Evolutionary conservation across 1,140 invertebrate species (phyloP).

Genomic region (Lutraria rhynchaena): DNA sequence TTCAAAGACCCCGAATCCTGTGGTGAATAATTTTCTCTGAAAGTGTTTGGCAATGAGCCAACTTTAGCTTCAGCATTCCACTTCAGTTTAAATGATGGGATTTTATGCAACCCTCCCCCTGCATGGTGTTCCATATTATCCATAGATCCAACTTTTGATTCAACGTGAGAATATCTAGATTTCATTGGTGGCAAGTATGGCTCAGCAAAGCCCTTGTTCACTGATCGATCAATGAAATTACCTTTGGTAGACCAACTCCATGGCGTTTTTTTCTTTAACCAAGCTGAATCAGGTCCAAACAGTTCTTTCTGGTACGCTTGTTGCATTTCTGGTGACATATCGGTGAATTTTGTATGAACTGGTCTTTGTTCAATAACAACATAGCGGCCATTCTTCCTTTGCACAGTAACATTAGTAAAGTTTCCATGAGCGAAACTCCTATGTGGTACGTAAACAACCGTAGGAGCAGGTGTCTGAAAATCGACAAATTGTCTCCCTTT

Average conservation of each 20-base stretch:
- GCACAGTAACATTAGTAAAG: conserved; percentile 68
- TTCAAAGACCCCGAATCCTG: background rate
- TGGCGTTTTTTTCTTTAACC: conserved; percentile 59
- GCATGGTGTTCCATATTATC: conserved; percentile 71
- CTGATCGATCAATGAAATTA: conserved; percentile 63
- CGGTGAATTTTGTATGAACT: conserved; percentile 62
- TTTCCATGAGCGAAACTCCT: conserved; percentile 55
- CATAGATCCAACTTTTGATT: conserved; percentile 73
- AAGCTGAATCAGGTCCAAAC: conserved; percentile 46
- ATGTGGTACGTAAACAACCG: conserved; percentile 67
- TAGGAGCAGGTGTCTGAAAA: conserved; percentile 53
- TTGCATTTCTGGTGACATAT: conserved; percentile 11
- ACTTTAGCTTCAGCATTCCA: conserved; percentile 90
- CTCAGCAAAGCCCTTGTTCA: conserved; percentile 62
- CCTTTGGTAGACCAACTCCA: conserved; percentile 68
- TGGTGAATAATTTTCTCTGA: conserved; percentile 9
- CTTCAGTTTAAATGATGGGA: conserved; percentile 90
- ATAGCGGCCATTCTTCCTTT: conserved; percentile 71
- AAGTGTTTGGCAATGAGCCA: conserved; percentile 87
- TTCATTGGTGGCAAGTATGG: conserved; percentile 68
- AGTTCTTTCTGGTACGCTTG: conserved; percentile 33
- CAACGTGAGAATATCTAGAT: conserved; percentile 49
- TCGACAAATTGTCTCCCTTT: conserved; percentile 57
- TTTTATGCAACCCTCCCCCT: conserved; percentile 73
- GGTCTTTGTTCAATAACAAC: conserved; percentile 73